Evolutionary conservation across 1,140 invertebrate species (phyloP), one percentile per base, ranked within the genome.

Genomic region (Battus philenor): DNA sequence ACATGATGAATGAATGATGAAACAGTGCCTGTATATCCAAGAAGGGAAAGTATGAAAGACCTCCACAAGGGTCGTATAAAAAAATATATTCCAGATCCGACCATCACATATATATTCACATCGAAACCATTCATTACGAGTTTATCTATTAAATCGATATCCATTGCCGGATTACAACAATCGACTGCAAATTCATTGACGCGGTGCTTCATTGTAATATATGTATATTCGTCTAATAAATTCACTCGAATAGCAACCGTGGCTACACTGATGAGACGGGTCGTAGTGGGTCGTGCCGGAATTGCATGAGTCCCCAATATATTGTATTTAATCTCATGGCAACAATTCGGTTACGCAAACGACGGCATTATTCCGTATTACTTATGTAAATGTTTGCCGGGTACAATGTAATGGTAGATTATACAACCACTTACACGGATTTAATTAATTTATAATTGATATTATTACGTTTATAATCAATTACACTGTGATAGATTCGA

Each of bases 181-280:
- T 36, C 31, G 41, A 45, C 33, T 47, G 48, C 46, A 41, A 52
- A 45, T 57, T 50, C 36, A 18, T 44, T 33, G 32, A 46, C 36
- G 44, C 54, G 43, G 43, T 44, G 49, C 49, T 34, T 48, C 50
- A 46, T 46, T 53, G 50, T 52, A 52, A 57, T 53, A 43, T 57
- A 57, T 44, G 51, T 34, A 45, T 32, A 26, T 29, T 24, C 47
- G n/a, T n/a, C n/a, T 45, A 50, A 50, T 50, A 50, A 54, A 59
- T 59, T 41, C 29, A 17, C 20, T 34, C 11, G 16, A 34, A 34
- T 9, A 15, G 32, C n/a, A 15, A 34, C 32, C 17, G 32, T 34
- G 17, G 32, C 32, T 17, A 22, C 32, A 39, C 29, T 47, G 47
- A 47, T 41, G 44, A 56, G 53, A 56, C 47, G 53, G 32, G 50